Evolutionary conservation across 2,113 vertebrate genomes (phyloP), one percentile per base, ranked within the genome.

Genomic region (Seriola dumerili): DNA sequence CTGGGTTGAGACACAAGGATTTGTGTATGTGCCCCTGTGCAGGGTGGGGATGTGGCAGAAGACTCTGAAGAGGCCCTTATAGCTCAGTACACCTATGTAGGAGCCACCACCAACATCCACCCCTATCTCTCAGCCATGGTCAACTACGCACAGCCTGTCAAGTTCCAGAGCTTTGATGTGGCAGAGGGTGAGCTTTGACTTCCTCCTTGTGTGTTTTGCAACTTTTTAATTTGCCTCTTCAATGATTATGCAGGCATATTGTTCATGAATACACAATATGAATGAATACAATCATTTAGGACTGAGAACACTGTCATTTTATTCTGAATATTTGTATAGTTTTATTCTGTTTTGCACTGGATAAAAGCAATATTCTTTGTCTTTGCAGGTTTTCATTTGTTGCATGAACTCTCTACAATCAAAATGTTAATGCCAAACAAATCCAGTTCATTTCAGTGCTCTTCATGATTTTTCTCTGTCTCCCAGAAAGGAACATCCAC

Each of bases 81-180:
- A 89, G 97, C 98, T 84, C 97, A 97, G 80, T 99, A 99, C 92
- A 99, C 97, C 72, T 99, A 99, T 48, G 98, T 97, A 72, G 97
- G 98, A 87, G 98, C 97, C 89, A 99, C 98, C 81, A 99, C 98
- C 8, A 99, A 99, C 88, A 99, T 99, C 92, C 98, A 99, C 90
- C 98, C 98, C 0, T 97, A 96, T 90, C 96, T 99, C 83, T 99
- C 98, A 58, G 97, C 98, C 40, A 98, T 99, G 97, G 97, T 99
- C 94, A 99, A 99, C 96, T 99, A 99, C 75, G 98, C 98, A 70
- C 98, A 99, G 77, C 98, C 98, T 0, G 97, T 99, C 88, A 99
- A 99, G 93, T 99, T 99, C 93, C 97, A 98, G 95, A 96, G 98
- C 93, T 99, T 99, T 90, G 96, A 98, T 82, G 87, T 96, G 78